These are phyloP conservation scores for Lates calcarifer DNA, from an alignment of 2,113 vertebrate species.

Conservation along the genomic window DNA sequence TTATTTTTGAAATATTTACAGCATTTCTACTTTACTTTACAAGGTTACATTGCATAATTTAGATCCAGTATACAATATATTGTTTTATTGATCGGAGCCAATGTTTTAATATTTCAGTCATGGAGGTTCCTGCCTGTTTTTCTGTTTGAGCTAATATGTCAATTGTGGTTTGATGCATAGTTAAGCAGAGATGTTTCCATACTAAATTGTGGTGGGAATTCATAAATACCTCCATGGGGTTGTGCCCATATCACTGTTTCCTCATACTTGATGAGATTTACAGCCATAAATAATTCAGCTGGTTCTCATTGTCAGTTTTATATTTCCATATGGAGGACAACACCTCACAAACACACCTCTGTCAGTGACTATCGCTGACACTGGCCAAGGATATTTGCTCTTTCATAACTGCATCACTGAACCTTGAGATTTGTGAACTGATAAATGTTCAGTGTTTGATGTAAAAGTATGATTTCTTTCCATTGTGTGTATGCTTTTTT, in stretches of 20 bases:
- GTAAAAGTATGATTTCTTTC: not conserved
- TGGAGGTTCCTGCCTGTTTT: not conserved
- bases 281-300: constrained; percentile 58
- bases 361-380: constrained; percentile 48
- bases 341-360: constrained; percentile 27
- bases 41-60: not conserved
- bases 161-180: not conserved
- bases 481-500: constrained; percentile 4
- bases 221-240: constrained; percentile 22
- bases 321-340: constrained; percentile 54
- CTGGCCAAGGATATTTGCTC: constrained; percentile 27
- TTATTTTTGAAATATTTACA: constrained; percentile 17
- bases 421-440: constrained; percentile 45
- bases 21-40: not conserved
- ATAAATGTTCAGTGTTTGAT: constrained; percentile 39
- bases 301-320: constrained; percentile 56
- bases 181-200: constrained; percentile 14
- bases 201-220: constrained; percentile 28
- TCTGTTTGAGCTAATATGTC: constrained; percentile 2
- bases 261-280: constrained; percentile 58
- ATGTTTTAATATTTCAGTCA: not conserved
- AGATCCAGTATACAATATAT: not conserved
- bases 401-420: constrained; percentile 44
- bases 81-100: constrained; percentile 9
- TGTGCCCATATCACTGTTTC: constrained; percentile 21